These are phyloP conservation scores for Crax fasciolata DNA, from an alignment of 2,797 vertebrate genomes.

Conservation along the genomic window DNA sequence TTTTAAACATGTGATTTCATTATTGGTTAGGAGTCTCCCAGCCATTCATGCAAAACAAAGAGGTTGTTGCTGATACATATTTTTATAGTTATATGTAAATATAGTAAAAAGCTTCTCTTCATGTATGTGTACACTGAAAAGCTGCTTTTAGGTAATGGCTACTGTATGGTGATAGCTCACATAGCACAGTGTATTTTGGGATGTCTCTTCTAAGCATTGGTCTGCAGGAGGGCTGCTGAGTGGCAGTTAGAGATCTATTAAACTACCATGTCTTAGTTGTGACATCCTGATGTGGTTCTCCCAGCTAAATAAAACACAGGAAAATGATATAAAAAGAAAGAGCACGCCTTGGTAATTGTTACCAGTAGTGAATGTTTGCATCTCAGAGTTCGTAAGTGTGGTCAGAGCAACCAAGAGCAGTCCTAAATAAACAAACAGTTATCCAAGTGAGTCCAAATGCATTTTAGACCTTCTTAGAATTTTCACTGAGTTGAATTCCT, in stretches of 20 bases:
- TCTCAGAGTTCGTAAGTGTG: slow-evolving; percentile 49
- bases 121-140: background rate
- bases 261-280: slow-evolving; percentile 47
- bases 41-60: background rate
- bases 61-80: background rate
- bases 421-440: slow-evolving; percentile 58
- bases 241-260: slow-evolving; percentile 72
- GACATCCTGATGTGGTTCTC: slow-evolving; percentile 78
- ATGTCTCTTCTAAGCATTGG: slow-evolving; percentile 56
- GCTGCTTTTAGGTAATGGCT: background rate
- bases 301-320: slow-evolving; percentile 82
- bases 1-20: background rate
- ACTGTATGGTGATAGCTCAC: background rate
- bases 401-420: slow-evolving; percentile 55
- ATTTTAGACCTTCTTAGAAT: background rate
- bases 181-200: slow-evolving; percentile 72
- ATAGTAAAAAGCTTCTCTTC: background rate
- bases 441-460: slow-evolving; percentile 31
- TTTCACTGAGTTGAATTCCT: background rate
- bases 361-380: slow-evolving; percentile 73
- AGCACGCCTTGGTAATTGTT: slow-evolving; percentile 81
- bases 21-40: background rate
- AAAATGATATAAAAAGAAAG: slow-evolving; percentile 75
- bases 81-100: background rate
- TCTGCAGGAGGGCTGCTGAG: slow-evolving; percentile 56